Evolutionary conservation across 2,113 vertebrate species (phyloP).

Genomic region (Scomber scombrus): DNA sequence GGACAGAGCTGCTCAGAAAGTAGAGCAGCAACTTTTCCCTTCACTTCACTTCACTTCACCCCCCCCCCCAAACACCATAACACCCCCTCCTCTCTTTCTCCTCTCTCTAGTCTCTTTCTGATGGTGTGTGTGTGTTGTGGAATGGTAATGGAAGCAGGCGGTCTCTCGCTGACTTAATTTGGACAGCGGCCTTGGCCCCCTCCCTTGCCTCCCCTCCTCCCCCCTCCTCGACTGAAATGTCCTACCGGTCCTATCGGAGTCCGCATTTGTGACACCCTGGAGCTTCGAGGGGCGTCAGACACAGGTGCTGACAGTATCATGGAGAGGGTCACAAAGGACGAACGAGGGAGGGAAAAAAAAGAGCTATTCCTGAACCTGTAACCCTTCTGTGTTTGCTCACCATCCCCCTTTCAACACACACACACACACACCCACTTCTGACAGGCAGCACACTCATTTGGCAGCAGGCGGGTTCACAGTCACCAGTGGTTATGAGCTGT

Average conservation of each 20-base stretch:
- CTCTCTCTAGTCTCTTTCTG: conserved; percentile 23
- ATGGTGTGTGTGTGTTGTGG: conserved; percentile 54
- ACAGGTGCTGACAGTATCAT: conserved; percentile 63
- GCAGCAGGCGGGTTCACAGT: conserved; percentile 18
- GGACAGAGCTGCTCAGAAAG: conserved; percentile 26
- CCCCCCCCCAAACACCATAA: not conserved
- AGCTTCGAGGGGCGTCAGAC: conserved; percentile 49
- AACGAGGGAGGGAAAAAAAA: not conserved
- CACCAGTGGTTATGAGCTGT: not conserved
- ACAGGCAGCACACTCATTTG: conserved; percentile 32
- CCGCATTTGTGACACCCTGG: conserved; percentile 33
- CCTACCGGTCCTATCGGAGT: conserved; percentile 53
- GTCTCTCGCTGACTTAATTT: conserved; percentile 71
- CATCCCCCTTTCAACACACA: conserved; percentile 39
- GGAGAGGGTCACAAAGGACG: conserved; percentile 57
- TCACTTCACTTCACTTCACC: not conserved
- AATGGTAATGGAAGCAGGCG: conserved; percentile 59
- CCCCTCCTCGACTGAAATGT: conserved; percentile 39
- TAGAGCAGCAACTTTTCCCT: conserved; percentile 10
- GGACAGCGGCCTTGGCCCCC: conserved; percentile 66
- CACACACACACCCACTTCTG: conserved; percentile 40
- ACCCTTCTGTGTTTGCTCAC: conserved; percentile 56
- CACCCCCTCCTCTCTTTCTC: not conserved
- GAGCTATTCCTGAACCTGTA: conserved; percentile 71
- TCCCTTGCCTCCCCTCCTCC: not conserved